Percentiles rank a stretch among this genome's conserved stretches.
Evolutionary conservation across 1,140 invertebrate species (phyloP).

Genomic region (Platorchestia sp.): DNA sequence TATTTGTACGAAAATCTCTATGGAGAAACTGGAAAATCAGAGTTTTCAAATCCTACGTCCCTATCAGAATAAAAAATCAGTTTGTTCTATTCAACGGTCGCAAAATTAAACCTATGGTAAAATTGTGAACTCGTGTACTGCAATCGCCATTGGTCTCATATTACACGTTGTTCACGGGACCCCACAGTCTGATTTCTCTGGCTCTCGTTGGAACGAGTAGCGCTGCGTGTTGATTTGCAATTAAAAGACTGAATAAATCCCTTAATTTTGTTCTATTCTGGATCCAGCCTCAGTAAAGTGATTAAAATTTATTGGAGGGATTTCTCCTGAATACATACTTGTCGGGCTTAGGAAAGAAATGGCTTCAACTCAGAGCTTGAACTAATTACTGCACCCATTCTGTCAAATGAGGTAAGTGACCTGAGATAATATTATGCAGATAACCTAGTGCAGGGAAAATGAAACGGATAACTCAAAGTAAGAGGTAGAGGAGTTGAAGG

Average conservation of each 20-base stretch:
- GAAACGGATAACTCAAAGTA: not conserved
- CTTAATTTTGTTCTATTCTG: not conserved
- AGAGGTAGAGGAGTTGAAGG: too few species aligned
- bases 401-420: not conserved
- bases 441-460: not conserved
- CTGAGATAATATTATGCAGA: not conserved
- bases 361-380: not conserved
- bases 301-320: not conserved
- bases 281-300: not conserved
- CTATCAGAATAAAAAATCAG: too few species aligned
- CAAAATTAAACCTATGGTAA: too few species aligned
- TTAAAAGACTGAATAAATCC: not conserved
- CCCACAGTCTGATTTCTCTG: too few species aligned
- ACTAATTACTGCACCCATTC: not conserved
- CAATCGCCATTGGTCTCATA: too few species aligned
- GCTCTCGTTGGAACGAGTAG: too few species aligned
- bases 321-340: not conserved
- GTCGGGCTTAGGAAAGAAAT: not conserved
- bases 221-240: not conserved
- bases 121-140: too few species aligned
- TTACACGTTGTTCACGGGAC: too few species aligned
- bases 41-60: too few species aligned
- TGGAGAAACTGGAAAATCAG: too few species aligned
- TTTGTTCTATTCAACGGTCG: too few species aligned
- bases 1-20: too few species aligned